Evolutionary conservation across 1,140 invertebrate genomes (phyloP).

Genomic region (Limonius californicus): DNA sequence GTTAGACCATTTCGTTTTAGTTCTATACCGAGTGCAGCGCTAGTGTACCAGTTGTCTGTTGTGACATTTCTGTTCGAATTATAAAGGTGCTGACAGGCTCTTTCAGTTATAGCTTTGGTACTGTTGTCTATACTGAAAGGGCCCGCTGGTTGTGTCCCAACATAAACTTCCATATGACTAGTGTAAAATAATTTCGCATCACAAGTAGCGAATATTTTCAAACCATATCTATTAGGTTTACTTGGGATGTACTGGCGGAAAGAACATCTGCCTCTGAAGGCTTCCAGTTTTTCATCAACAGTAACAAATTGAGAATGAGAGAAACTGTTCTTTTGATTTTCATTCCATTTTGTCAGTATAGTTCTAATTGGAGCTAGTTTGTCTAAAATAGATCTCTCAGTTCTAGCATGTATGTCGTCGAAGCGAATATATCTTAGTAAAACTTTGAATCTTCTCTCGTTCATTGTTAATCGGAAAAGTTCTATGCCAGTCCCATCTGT

Average conservation of each 20-base stretch:
- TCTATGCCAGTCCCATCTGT: slow-evolving; percentile 1
- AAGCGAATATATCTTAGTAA: slow-evolving; percentile 15
- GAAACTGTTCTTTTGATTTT: too few species aligned
- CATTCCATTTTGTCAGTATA: too few species aligned
- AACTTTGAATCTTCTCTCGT: not conserved
- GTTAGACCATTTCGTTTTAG: not conserved
- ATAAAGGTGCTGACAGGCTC: too few species aligned
- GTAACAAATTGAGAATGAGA: slow-evolving; percentile 11
- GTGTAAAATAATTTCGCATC: slow-evolving; percentile 40
- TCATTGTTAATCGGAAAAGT: not conserved
- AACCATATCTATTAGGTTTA: slow-evolving; percentile 44
- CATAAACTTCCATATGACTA: slow-evolving; percentile 41
- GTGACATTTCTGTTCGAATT: too few species aligned
- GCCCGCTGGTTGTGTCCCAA: slow-evolving; percentile 39
- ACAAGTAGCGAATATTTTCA: slow-evolving; percentile 39
- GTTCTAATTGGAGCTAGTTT: slow-evolving; percentile 5
- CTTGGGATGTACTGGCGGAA: slow-evolving; percentile 45
- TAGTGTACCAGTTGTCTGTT: not conserved
- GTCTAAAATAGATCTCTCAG: not conserved
- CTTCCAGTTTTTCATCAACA: slow-evolving; percentile 36
- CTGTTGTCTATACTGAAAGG: slow-evolving; percentile 14
- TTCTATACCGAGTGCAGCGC: too few species aligned
- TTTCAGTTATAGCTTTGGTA: not conserved
- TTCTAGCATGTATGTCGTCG: slow-evolving; percentile 3
- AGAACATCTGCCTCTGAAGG: slow-evolving; percentile 41